Conservation (phyloP, 2,113 vertebrate genomes). For the Pachycephala philippinensis region DNA sequence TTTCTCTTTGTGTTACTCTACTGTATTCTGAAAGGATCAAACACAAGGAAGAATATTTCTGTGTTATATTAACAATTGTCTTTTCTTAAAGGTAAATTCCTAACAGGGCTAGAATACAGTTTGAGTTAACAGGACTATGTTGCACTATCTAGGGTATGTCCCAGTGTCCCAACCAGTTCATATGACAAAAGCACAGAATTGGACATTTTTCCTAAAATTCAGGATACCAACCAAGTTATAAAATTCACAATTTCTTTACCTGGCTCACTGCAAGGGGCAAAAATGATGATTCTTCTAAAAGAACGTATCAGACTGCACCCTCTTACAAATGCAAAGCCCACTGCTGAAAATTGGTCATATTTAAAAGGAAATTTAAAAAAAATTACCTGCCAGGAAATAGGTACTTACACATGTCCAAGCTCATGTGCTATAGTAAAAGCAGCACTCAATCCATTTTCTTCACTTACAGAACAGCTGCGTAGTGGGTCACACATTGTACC, state of each 20-base stretch:
- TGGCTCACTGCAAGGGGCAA: background rate
- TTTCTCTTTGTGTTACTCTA: constrained; percentile 47
- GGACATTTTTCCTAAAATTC: background rate
- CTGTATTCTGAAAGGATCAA: constrained; percentile 44
- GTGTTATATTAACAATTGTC: background rate
- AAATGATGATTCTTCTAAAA: background rate
- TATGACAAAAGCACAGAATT: background rate
- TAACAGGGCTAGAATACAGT: background rate
- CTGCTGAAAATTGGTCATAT: background rate
- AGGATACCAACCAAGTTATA: background rate
- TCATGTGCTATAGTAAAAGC: constrained; percentile 97
- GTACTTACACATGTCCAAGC: constrained; percentile 95
- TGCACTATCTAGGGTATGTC: background rate
- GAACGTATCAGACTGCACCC: rapidly evolving
- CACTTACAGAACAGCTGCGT: constrained; percentile 95
- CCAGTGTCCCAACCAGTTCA: background rate
- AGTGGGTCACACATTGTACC: constrained; percentile 93
- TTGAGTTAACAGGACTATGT: background rate
- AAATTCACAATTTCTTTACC: background rate
- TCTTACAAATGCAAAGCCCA: background rate
- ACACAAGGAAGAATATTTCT: constrained; percentile 50
- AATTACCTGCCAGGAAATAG: background rate
- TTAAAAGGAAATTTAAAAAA: background rate
- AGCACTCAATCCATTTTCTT: constrained; percentile 94
- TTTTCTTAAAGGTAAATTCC: background rate